These are phyloP conservation scores for Fissipunctia ypsillon DNA, from an alignment of 2,888 invertebrate genomes.

Conservation along the genomic window DNA sequence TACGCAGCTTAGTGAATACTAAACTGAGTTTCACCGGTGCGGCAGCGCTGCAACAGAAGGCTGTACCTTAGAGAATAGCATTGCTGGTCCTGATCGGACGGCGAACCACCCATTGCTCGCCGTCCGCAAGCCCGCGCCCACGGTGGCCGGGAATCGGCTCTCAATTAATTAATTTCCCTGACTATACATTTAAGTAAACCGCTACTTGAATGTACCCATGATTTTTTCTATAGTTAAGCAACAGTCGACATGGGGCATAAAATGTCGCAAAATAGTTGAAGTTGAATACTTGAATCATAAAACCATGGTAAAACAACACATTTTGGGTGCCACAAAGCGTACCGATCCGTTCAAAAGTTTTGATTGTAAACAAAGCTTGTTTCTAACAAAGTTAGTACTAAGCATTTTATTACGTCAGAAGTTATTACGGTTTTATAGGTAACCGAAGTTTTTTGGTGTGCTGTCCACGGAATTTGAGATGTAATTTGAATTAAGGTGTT, in stretches of 20 bases:
- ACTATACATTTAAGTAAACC: background rate
- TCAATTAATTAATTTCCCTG: no score
- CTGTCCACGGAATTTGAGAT: constrained; percentile 22
- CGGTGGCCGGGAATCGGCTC: no score
- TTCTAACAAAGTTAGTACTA: constrained; percentile 22
- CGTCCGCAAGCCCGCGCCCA: no score
- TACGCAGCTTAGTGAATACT: no score
- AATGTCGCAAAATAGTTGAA: constrained; percentile 22
- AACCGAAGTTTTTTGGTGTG: constrained; percentile 20
- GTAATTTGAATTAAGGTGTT: constrained; percentile 25
- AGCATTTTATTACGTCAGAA: constrained; percentile 39
- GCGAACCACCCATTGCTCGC: no score
- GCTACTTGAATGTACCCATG: background rate
- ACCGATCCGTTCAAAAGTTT: constrained; percentile 38
- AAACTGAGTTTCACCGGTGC: no score
- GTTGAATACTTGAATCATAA: constrained; percentile 34
- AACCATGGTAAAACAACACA: constrained; percentile 17
- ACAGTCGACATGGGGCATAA: background rate
- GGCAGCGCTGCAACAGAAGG: no score
- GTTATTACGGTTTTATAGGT: constrained; percentile 30
- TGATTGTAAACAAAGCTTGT: constrained; percentile 37
- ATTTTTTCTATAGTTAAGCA: background rate
- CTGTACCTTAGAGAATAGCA: no score
- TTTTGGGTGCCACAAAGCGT: constrained; percentile 8
- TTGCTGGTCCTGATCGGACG: no score